Percentiles rank a stretch among this genome's conserved stretches.
Conservation (phyloP, 2,888 invertebrate species). For the Nomada fabriciana region DNA sequence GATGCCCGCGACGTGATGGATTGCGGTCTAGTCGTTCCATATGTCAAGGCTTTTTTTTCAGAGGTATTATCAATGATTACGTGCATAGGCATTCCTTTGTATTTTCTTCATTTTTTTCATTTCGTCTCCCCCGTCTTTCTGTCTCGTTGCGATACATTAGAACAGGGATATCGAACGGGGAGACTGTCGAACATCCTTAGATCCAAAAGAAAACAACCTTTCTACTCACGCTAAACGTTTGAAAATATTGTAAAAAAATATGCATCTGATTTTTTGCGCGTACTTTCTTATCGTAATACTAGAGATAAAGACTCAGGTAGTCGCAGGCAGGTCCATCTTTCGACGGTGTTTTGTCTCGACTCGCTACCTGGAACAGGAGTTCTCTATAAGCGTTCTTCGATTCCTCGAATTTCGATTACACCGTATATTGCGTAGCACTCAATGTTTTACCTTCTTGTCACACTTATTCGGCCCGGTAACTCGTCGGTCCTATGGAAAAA, state of each 20-base stretch:
- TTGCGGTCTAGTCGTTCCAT: not conserved
- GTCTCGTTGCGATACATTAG: too few relatives aligned
- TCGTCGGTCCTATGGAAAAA: constrained; percentile 21
- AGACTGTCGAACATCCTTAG: not conserved
- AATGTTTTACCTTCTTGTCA: constrained; percentile 15
- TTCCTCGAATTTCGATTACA: too few relatives aligned
- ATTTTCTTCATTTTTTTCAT: not conserved
- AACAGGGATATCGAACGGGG: not conserved
- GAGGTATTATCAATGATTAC: not conserved
- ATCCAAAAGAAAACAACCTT: not conserved
- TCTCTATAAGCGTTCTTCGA: not conserved
- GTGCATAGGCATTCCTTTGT: too few relatives aligned
- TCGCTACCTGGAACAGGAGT: constrained; percentile 35
- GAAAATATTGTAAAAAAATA: constrained; percentile 58
- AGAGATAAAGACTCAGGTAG: constrained; percentile 13
- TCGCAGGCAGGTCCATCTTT: not conserved
- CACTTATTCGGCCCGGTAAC: constrained; percentile 5
- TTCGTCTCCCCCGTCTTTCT: too few relatives aligned
- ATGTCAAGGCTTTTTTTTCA: constrained; percentile 19
- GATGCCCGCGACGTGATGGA: not conserved
- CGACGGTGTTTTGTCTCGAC: constrained; percentile 1
- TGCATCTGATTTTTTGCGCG: constrained; percentile 33
- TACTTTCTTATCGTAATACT: constrained; percentile 28
- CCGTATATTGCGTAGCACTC: too few relatives aligned
- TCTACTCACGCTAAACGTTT: constrained; percentile 7